Base-by-base conservation (phyloP, 2,888 invertebrate species). In the Sepiola atlantica region DNA sequence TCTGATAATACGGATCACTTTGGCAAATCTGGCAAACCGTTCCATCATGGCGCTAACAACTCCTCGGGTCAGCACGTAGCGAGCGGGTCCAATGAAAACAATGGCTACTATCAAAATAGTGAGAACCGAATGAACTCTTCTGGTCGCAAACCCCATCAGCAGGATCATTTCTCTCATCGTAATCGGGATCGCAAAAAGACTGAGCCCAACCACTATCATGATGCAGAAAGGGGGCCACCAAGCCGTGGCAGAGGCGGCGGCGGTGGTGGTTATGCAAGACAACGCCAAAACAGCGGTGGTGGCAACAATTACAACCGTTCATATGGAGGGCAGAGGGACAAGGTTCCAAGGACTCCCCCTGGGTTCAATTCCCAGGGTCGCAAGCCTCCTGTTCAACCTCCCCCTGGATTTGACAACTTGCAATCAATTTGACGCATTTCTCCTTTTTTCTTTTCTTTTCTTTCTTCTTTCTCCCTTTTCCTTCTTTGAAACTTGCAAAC, bases 281-380 rank as follows among this genome's bases (percentile, higher is more conserved):
- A 32, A 32, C 77, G 32, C n/a, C 77, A 32, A n/a, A n/a, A 77
- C n/a, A 77, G 32, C n/a, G 32, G 77, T n/a, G 77, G 77, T 32
- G 77, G 77, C n/a, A 77, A 77, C 77, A 77, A 77, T 77, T 77
- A 77, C n/a, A 77, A 77, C 77, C 77, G 77, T n/a, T 77, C 77
- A 12, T 77, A 77, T 16, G 77, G 77, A 77, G 77, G 77, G 77
- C 77, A 77, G n/a, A 77, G 77, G n/a, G 77, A 77, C n/a, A 77
- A 77, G 77, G 77, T 77, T 77, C 77, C 77, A 32, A 77, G 77
- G n/a, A 77, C 77, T 77, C 77, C 77, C 77, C 77, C 77, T 77
- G 77, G 77, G 18, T 77, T 77, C n/a, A n/a, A 77, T 77, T 77
- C 77, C n/a, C 77, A 77, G 77, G 77, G 77, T 77, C 77, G 77